These are phyloP conservation scores for Drosophila paranaensis DNA, from an alignment of 2,888 invertebrate genomes.

Conservation along the genomic window DNA sequence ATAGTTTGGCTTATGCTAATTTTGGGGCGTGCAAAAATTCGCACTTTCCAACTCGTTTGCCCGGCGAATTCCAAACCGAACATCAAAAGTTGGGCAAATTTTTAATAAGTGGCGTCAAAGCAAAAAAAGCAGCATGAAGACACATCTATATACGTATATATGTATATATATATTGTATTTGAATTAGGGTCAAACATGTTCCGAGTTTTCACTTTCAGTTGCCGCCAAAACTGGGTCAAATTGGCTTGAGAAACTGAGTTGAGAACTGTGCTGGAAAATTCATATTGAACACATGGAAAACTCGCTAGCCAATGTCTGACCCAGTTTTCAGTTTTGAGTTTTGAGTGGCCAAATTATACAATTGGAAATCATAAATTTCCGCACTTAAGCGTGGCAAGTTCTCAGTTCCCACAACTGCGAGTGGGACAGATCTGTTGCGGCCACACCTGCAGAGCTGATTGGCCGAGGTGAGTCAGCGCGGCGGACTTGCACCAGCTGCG, in stretches of 20 bases:
- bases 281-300: constrained; percentile 38
- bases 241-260: constrained; percentile 6
- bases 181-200: constrained; percentile 75
- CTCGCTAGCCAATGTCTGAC: constrained; percentile 31
- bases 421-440: constrained; percentile 33
- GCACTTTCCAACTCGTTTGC: constrained; percentile 80
- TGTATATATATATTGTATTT: constrained; percentile 8
- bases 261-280: constrained; percentile 51
- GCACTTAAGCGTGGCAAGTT: constrained; percentile 41
- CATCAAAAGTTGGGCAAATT: constrained; percentile 54
- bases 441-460: constrained; percentile 76
- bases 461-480: constrained; percentile 62
- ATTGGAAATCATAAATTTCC: constrained; percentile 69
- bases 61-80: constrained; percentile 48
- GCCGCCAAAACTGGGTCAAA: constrained; percentile 54
- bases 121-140: constrained; percentile 44
- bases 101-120: constrained; percentile 50
- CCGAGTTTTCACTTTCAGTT: constrained; percentile 73
- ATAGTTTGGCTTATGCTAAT: constrained; percentile 61
- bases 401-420: constrained; percentile 24
- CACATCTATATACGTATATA: background rate
- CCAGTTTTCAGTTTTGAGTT: constrained; percentile 23
- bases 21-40: constrained; percentile 81
- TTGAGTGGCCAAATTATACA: constrained; percentile 38
- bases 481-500: constrained; percentile 38